Conservation (phyloP, 2,797 vertebrate species). For the Falco concolor region DNA sequence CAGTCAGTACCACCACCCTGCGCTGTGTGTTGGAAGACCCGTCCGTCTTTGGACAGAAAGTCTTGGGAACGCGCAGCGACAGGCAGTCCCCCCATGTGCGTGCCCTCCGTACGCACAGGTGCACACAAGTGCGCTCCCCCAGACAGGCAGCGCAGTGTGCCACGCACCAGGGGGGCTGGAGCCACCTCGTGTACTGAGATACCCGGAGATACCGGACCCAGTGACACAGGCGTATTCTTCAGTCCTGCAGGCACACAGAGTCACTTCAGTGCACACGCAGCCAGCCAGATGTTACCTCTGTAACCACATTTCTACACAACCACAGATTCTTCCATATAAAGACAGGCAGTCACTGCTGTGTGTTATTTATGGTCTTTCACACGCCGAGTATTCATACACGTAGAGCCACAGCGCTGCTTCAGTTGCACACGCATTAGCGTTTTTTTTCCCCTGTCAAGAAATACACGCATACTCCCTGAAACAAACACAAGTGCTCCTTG, state of each 20-base stretch:
- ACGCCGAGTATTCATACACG: background rate
- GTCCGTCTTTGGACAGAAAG: background rate
- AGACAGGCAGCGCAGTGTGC: no score
- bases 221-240: background rate
- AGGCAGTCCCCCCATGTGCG: rapidly evolving
- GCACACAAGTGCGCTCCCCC: background rate
- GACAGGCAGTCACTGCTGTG: background rate
- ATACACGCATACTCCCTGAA: rapidly evolving
- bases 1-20: background rate
- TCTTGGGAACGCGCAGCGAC: background rate
- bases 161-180: background rate
- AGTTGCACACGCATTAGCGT: background rate
- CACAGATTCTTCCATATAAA: slow-evolving; percentile 22
- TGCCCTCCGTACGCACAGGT: background rate
- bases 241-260: background rate
- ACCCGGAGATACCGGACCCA: background rate
- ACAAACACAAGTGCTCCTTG: background rate
- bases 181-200: background rate
- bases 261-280: background rate
- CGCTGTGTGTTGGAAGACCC: rapidly evolving
- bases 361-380: slow-evolving; percentile 8
- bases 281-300: background rate
- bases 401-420: background rate
- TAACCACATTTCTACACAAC: background rate
- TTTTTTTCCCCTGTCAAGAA: background rate